These are phyloP conservation scores for Eretmocerus hayati DNA, from an alignment of 2,888 invertebrate species.

Conservation along the genomic window DNA sequence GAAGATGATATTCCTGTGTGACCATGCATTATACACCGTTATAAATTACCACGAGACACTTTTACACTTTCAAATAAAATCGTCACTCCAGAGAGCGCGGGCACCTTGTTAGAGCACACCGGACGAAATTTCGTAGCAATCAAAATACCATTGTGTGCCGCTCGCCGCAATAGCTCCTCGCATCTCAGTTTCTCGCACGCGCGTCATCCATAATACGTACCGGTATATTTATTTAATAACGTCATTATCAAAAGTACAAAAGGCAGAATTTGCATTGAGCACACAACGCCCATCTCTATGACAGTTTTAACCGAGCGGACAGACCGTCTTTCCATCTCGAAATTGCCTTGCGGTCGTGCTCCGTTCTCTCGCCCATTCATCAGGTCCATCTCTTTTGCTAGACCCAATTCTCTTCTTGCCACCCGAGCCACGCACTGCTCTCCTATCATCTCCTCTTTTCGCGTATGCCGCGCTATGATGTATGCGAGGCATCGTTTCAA, in stretches of 20 bases:
- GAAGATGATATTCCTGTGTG: conserved; percentile 9
- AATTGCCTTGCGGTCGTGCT: conserved; percentile 10
- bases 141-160: conserved; percentile 18
- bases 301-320: conserved; percentile 20
- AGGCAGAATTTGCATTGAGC: conserved; percentile 18
- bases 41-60: conserved; percentile 3
- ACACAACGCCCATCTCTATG: conserved; percentile 17
- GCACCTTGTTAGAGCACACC: background rate
- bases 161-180: too few relatives aligned
- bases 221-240: conserved; percentile 5
- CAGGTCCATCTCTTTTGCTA: background rate
- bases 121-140: background rate
- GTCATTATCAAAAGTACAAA: conserved; percentile 20
- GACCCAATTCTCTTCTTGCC: conserved; percentile 1
- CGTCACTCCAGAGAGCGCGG: too few relatives aligned
- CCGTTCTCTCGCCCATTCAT: background rate
- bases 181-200: conserved; percentile 9
- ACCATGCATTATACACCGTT: conserved; percentile 3
- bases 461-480: too few relatives aligned
- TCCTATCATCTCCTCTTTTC: too few relatives aligned
- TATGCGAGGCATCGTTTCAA: too few relatives aligned
- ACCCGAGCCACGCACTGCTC: too few relatives aligned
- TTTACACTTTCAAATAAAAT: conserved; percentile 2
- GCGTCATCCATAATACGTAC: background rate
- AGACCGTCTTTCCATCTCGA: conserved; percentile 20